Evolutionary conservation across 92 coral and sea anemone species (phyloP).

Genomic region (Meandrina meandrites): DNA sequence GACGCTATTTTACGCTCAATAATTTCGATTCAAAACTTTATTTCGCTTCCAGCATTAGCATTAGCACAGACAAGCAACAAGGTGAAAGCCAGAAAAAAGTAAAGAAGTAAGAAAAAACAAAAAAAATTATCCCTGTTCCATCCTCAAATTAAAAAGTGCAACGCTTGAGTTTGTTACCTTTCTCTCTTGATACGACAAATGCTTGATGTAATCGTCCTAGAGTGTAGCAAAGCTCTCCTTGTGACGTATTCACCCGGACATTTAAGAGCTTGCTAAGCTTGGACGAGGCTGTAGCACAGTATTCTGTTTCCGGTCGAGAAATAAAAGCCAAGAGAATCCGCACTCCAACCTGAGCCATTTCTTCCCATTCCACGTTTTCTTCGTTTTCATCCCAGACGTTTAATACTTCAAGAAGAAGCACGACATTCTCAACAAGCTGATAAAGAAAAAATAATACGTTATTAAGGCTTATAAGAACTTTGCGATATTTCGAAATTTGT

Average conservation of each 20-base stretch:
- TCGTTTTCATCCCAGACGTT: constrained; percentile 94
- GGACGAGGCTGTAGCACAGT: constrained; percentile 95
- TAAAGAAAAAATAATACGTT: neutral
- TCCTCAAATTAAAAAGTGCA: too few species aligned
- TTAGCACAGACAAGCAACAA: too few species aligned
- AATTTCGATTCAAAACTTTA: too few species aligned
- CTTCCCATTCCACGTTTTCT: constrained; percentile 85
- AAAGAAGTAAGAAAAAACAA: too few species aligned
- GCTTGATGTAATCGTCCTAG: constrained; percentile 90
- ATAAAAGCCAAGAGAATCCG: constrained; percentile 86
- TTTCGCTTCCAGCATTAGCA: too few species aligned
- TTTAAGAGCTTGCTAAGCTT: constrained; percentile 87
- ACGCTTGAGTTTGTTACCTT: constrained; percentile 46
- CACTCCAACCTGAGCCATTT: constrained; percentile 95
- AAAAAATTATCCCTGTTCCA: too few species aligned
- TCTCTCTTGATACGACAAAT: constrained; percentile 74
- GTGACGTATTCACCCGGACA: constrained; percentile 78
- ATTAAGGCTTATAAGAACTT: too few species aligned
- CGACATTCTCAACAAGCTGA: constrained; percentile 91
- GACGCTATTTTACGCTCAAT: too few species aligned
- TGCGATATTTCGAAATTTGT: too few species aligned
- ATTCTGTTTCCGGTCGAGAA: constrained; percentile 79
- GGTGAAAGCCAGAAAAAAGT: too few species aligned
- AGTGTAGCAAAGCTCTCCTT: constrained; percentile 89
- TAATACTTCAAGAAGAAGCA: constrained; percentile 84